phyloP scores from a whole-genome alignment of 2,113 vertebrate species.

The Tragulus kanchil region DNA sequence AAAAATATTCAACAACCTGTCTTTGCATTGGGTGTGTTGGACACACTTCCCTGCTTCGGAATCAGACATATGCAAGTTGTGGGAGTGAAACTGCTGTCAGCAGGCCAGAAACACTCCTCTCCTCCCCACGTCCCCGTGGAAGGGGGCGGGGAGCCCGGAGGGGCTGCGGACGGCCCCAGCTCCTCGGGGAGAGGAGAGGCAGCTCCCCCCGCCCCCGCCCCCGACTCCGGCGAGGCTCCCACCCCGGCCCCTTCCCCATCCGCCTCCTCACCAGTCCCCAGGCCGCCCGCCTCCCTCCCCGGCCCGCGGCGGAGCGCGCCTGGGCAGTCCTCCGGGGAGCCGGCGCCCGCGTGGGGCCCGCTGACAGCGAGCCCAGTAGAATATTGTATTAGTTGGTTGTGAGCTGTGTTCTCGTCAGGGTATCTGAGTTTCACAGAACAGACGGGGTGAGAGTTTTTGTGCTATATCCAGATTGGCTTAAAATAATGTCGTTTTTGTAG shows the following conservation, averaged over 20 bases:
- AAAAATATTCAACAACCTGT: conserved; percentile 85
- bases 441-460: conserved; percentile 81
- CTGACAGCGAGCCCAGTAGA: conserved; percentile 80
- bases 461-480: conserved; percentile 83
- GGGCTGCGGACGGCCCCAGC: conserved; percentile 33
- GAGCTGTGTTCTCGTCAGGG: conserved; percentile 81
- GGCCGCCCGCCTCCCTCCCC: conserved; percentile 8
- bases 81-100: conserved; percentile 79
- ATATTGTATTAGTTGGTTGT: conserved; percentile 80
- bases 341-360: conserved; percentile 83
- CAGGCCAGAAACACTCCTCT: conserved; percentile 75
- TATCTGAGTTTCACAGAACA: conserved; percentile 85
- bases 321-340: conserved; percentile 74
- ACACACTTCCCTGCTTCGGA: conserved; percentile 83
- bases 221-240: neutral
- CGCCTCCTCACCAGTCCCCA: neutral
- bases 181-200: neutral
- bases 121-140: conserved; percentile 59
- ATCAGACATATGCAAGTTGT: conserved; percentile 82
- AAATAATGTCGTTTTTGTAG: conserved; percentile 83
- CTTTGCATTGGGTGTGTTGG: conserved; percentile 85
- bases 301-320: conserved; percentile 50
- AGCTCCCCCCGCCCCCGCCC: neutral
- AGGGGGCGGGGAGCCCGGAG: conserved; percentile 66
- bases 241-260: neutral